Evolutionary conservation across 2,888 invertebrate genomes (phyloP), one percentile per base, ranked within the genome.

Genomic region (Synergus umbraculus): DNA sequence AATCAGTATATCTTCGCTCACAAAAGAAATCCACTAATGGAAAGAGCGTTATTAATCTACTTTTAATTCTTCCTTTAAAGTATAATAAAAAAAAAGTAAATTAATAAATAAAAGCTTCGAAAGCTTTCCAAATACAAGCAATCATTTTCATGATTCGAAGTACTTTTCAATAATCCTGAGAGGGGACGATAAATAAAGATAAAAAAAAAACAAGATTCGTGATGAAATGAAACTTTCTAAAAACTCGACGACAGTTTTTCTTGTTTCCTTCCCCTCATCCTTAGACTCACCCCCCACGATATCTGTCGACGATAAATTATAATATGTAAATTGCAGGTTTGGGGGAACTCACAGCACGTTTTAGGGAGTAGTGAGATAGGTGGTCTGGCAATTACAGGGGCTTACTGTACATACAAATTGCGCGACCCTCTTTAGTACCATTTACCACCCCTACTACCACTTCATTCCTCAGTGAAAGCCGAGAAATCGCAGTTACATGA

Each of bases 361-460:
- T 54, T 54, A 8, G 41, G 78, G 76, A 29, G 58, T 64, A 67
- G 81, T 66, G 44, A 81, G 81, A 81, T 81, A 81, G 81, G 76
- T 81, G 69, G 76, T 43, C 79, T 76, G 77, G 81, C 81, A 81
- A 81, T 81, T 81, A 79, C 79, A 81, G 79, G 79, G 79, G 79
- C 81, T 81, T 81, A 81, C 77, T 81, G 76, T 79, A 81, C 79
- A 81, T 81, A 81, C 81, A 81, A 81, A 81, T 81, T 79, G 77
- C 81, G 65, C 64, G 81, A 77, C 77, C 81, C 79, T 79, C 81
- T 81, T 79, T 77, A 77, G 64, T 76, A 76, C 76, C 76, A 79
- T 79, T 79, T 76, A 76, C 76, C 73, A 79, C 79, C 64, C 79
- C 64, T 18, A n/a, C 54, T 54, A 54, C 54, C 54, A 54, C 54